These are phyloP conservation scores for Apodemia mormo DNA, from an alignment of 2,888 invertebrate genomes.

Conservation along the genomic window DNA sequence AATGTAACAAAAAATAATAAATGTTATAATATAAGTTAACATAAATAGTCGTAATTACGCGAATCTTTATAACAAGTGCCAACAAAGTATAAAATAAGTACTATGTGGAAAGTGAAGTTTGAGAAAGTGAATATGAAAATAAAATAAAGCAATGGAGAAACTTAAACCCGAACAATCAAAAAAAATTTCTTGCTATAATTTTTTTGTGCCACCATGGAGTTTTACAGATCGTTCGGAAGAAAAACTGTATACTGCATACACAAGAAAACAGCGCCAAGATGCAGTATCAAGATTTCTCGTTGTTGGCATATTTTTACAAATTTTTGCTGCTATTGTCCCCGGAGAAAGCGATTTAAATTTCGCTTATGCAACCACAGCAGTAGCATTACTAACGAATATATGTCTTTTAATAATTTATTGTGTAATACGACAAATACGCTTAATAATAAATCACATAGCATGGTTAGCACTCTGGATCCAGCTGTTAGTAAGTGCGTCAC, in stretches of 20 bases:
- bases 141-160: constrained; percentile 58
- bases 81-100: not conserved
- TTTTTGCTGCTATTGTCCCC: constrained; percentile 57
- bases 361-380: constrained; percentile 37
- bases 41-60: not conserved
- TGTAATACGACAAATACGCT: too few relatives aligned
- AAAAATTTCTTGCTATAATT: constrained; percentile 48
- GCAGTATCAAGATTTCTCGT: constrained; percentile 63
- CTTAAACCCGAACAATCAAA: constrained; percentile 49
- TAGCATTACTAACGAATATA: too few relatives aligned
- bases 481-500: constrained; percentile 32
- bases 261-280: constrained; percentile 63
- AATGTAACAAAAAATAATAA: not conserved
- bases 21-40: not conserved
- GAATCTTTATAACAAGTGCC: constrained; percentile 21
- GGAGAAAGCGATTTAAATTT: constrained; percentile 61
- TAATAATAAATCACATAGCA: too few relatives aligned
- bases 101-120: not conserved
- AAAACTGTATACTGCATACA: constrained; percentile 64
- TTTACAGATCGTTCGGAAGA: constrained; percentile 65
- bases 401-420: too few relatives aligned
- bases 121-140: constrained; percentile 38
- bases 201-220: constrained; percentile 66
- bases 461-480: too few relatives aligned
- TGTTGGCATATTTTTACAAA: constrained; percentile 61